Base-by-base conservation (phyloP, 2,113 vertebrate species). In the Channa maculata region DNA sequence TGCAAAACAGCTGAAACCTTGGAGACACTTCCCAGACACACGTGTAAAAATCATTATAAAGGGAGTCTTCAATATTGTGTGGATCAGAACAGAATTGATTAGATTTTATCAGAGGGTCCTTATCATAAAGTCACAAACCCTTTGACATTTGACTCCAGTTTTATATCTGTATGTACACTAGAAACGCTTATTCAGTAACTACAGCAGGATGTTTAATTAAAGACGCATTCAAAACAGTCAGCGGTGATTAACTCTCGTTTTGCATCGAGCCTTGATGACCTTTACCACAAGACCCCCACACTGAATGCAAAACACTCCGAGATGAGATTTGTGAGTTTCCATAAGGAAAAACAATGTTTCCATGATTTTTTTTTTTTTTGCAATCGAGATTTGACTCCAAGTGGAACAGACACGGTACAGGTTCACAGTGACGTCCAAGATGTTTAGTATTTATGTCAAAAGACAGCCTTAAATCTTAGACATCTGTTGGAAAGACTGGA, bases 371-470 rank as follows among this genome's bases (percentile, higher is more conserved):
- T 24, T 39, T 11, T n/a, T 66, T 71, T 72, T 71, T 15, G 46
- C 34, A 12, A 67, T 82, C 55, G 57, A 48, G 44, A 65, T 85
- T 61, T 79, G 58, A 62, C 68, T 79, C 39, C 8, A 24, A 61
- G 48, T 60, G 60, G 62, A 86, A 72, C 66, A 81, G 53, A 73
- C 43, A 2, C 78, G 37, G 46, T 54, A n/a, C n/a, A n/a, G n/a
- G 65, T 85, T 83, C 59, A 55, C 11, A 75, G 75, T 69, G 51
- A 12, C 49, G 66, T 83, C 66, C 34, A 54, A 63, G 60, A 80
- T 87, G 75, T 60, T 54, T 77, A 70, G 51, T 41, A 79, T 86
- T 79, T 75, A 73, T 71, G 80, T 85, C 82, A 88, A 84, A 77
- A 77, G 84, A 83, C 44, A 65, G 54, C 38, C 82, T 63, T 74